phyloP scores from a whole-genome alignment of 1,140 invertebrate genomes.

The Zaprionus tsacasi region DNA sequence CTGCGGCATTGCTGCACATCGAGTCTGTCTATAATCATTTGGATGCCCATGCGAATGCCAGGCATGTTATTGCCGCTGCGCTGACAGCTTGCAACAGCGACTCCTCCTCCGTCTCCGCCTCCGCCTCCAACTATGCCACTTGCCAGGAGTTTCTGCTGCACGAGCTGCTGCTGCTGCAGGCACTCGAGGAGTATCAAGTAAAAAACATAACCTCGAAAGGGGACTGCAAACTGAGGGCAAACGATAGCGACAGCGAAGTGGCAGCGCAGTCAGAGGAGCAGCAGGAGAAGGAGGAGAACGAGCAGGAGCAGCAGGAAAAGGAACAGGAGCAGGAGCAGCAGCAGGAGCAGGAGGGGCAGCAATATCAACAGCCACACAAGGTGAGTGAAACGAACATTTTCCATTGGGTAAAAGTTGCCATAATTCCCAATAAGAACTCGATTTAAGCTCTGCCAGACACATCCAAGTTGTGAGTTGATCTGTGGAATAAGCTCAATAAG shows the following conservation, averaged over 20 bases:
- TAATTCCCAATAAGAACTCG: slow-evolving; percentile 7
- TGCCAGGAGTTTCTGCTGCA: slow-evolving; percentile 71
- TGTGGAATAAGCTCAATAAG: not conserved
- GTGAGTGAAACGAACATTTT: slow-evolving; percentile 1
- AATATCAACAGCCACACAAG: not conserved
- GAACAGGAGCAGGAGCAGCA: not conserved
- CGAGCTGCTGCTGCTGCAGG: slow-evolving; percentile 42
- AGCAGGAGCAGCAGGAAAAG: too few relatives aligned
- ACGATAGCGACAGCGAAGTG: slow-evolving; percentile 3
- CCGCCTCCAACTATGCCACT: slow-evolving; percentile 45
- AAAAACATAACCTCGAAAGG: slow-evolving; percentile 1
- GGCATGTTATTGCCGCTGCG: slow-evolving; percentile 41
- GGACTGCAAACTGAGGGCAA: slow-evolving; percentile 3
- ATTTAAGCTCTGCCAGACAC: not conserved
- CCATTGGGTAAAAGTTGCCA: not conserved
- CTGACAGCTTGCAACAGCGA: slow-evolving; percentile 32
- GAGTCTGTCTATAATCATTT: slow-evolving; percentile 66
- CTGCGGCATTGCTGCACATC: slow-evolving; percentile 44
- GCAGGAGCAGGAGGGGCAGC: not conserved
- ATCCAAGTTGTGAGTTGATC: not conserved
- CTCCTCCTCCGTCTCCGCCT: not conserved
- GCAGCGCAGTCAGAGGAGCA: not conserved
- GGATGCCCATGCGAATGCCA: slow-evolving; percentile 47
- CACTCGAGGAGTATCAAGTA: slow-evolving; percentile 28
- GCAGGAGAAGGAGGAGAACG: not conserved